Conservation (phyloP, 2,797 vertebrate species). For the Typhlichthys eigenmanni region DNA sequence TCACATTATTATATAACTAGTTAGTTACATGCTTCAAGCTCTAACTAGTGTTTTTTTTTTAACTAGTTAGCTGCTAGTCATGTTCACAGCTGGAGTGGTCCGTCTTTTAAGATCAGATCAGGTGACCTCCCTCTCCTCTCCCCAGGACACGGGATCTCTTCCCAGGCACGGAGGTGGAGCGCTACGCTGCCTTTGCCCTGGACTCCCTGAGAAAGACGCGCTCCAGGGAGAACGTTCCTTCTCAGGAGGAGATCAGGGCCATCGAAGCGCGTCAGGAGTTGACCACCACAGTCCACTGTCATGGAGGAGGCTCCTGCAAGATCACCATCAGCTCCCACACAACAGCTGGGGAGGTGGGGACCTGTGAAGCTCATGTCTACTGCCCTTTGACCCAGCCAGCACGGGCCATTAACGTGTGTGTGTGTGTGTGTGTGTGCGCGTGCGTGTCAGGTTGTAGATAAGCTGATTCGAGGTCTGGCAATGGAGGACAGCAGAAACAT, state of each 20-base stretch:
- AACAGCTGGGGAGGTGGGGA: constrained; percentile 90
- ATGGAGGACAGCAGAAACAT: constrained; percentile 92
- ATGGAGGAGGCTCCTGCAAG: constrained; percentile 95
- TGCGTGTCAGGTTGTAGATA: constrained; percentile 83
- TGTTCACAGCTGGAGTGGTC: too few species aligned
- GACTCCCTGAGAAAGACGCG: constrained; percentile 91
- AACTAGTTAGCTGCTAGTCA: too few species aligned
- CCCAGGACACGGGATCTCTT: constrained; percentile 87
- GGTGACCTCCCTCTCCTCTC: neutral
- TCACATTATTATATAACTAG: too few species aligned
- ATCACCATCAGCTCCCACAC: constrained; percentile 97
- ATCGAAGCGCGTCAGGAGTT: constrained; percentile 91
- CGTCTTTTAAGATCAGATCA: neutral
- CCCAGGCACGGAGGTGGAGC: constrained; percentile 90
- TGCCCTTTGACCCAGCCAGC: neutral
- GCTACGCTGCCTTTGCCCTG: constrained; percentile 84
- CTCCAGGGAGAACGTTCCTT: constrained; percentile 90
- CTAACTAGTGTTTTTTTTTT: too few species aligned
- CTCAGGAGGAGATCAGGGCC: constrained; percentile 89
- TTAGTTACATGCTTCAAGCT: neutral
- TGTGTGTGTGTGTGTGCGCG: constrained; percentile 16
- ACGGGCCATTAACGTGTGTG: neutral
- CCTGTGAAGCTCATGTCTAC: neutral
- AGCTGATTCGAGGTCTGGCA: constrained; percentile 85
- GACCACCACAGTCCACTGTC: constrained; percentile 92